phyloP scores from a whole-genome alignment of 2,797 vertebrate genomes.

The Intellagama lesueurii region DNA sequence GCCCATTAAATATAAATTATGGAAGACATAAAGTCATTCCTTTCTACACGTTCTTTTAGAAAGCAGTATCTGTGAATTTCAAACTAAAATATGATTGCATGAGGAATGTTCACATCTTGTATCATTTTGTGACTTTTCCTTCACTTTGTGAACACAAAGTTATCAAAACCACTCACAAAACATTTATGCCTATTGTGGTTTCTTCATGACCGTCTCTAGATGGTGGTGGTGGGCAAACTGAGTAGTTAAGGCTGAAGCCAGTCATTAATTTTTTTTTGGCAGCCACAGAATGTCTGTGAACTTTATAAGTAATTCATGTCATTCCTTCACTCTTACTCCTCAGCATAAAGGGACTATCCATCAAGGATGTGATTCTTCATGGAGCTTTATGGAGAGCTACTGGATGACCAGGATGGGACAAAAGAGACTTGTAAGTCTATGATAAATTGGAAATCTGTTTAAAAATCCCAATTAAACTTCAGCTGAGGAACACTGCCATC shows the following conservation, averaged over 20 bases:
- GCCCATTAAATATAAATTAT: not conserved
- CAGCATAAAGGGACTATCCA: constrained; percentile 41
- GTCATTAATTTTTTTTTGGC: constrained; percentile 59
- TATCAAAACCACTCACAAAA: constrained; percentile 26
- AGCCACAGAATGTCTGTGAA: constrained; percentile 53
- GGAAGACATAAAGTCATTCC: not conserved
- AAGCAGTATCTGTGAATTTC: constrained; percentile 33
- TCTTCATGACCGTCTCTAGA: constrained; percentile 33
- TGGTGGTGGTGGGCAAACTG: not conserved
- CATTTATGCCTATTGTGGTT: constrained; percentile 54
- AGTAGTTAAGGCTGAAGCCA: constrained; percentile 51
- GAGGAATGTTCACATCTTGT: constrained; percentile 41
- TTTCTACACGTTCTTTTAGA: constrained; percentile 8
- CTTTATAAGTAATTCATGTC: constrained; percentile 63
- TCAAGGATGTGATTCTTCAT: constrained; percentile 63
- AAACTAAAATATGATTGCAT: constrained; percentile 19
- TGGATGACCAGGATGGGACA: constrained; percentile 61
- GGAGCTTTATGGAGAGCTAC: constrained; percentile 61
- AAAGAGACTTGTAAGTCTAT: constrained; percentile 65
- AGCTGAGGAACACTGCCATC: constrained; percentile 49
- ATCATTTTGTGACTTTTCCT: constrained; percentile 39
- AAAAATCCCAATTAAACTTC: constrained; percentile 63
- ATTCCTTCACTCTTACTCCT: constrained; percentile 27
- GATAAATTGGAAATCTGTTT: constrained; percentile 57
- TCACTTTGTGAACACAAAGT: constrained; percentile 28